phyloP scores from a whole-genome alignment of 2,113 vertebrate genomes.

The Ammodytes dubius region DNA sequence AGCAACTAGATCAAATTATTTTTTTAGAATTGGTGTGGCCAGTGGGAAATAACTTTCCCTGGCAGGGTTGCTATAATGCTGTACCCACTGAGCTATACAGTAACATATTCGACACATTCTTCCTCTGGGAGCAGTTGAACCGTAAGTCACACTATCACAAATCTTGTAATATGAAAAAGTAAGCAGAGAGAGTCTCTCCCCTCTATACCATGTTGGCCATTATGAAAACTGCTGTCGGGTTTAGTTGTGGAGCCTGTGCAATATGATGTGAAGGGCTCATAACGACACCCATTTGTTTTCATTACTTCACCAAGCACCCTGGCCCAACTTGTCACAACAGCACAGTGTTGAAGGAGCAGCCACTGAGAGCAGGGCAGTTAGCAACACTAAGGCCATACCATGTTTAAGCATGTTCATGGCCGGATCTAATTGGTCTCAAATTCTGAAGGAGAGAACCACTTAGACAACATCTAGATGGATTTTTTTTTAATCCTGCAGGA shows the following conservation, averaged over 20 bases:
- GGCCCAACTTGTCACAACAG: constrained; percentile 55
- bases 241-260: constrained; percentile 67
- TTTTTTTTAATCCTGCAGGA: background rate
- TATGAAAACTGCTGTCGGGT: constrained; percentile 67
- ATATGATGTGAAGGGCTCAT: constrained; percentile 66
- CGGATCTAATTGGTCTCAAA: background rate
- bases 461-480: background rate
- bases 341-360: constrained; percentile 38
- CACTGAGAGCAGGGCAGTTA: constrained; percentile 33
- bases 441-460: background rate
- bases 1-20: constrained; percentile 25
- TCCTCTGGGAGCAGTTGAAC: constrained; percentile 58
- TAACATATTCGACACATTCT: constrained; percentile 47
- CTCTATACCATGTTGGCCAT: constrained; percentile 39
- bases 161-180: constrained; percentile 55
- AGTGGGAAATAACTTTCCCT: constrained; percentile 64
- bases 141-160: constrained; percentile 59
- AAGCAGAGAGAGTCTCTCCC: constrained; percentile 39
- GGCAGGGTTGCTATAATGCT: constrained; percentile 32
- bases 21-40: constrained; percentile 32
- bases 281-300: constrained; percentile 81
- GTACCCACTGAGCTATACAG: constrained; percentile 33
- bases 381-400: background rate
- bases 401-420: background rate
- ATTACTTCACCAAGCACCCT: constrained; percentile 71